Conservation (phyloP, 1,140 invertebrate species). For the Geopemphigus sp. region DNA sequence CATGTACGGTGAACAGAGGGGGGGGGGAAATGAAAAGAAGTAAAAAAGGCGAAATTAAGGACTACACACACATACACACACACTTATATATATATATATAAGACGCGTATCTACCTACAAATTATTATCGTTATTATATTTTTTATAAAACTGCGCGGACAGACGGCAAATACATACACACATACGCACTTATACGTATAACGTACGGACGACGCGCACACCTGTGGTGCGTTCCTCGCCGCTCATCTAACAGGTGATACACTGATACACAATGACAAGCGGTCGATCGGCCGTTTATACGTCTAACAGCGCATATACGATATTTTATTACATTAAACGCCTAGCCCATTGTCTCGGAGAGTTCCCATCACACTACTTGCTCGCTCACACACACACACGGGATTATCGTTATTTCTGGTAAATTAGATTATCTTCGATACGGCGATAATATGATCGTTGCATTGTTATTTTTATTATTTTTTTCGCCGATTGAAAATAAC, state of each 20-base stretch:
- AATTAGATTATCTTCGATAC: slow-evolving; percentile 43
- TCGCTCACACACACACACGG: neutral
- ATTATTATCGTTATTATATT: slow-evolving; percentile 26
- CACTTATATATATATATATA: no score
- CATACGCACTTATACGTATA: no score
- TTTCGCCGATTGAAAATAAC: slow-evolving; percentile 13
- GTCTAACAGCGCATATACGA: neutral
- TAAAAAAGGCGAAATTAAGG: slow-evolving; percentile 42
- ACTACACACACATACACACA: neutral
- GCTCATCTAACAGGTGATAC: slow-evolving; percentile 27
- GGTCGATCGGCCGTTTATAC: slow-evolving; percentile 33
- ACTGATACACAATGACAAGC: slow-evolving; percentile 29
- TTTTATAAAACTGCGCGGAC: slow-evolving; percentile 22
- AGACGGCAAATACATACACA: slow-evolving; percentile 25
- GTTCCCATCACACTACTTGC: slow-evolving; percentile 15
- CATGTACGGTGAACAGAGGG: neutral
- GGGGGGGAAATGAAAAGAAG: neutral
- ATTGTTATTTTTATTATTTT: neutral
- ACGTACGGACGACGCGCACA: neutral
- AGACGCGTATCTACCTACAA: no score
- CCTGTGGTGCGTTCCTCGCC: slow-evolving; percentile 30
- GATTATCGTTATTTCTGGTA: slow-evolving; percentile 40
- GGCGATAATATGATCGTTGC: neutral
- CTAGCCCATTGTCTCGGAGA: slow-evolving; percentile 26
- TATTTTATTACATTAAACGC: neutral